Percentiles rank a stretch among this genome's conserved stretches.
phyloP scores from a whole-genome alignment of 2,888 invertebrate genomes.

The Stramonita haemastoma region DNA sequence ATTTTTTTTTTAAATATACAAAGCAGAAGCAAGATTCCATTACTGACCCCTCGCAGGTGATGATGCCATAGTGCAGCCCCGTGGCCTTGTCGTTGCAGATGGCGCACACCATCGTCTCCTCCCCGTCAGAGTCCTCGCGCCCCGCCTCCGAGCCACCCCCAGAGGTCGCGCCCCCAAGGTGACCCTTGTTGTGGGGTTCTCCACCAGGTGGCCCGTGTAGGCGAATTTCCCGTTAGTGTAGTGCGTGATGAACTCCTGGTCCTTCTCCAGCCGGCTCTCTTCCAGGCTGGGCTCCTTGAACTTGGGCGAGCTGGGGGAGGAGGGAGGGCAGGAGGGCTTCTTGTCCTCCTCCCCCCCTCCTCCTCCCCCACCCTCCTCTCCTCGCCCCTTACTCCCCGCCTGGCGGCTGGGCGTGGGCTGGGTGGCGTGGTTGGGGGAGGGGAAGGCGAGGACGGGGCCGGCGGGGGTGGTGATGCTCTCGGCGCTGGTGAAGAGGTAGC shows the following conservation, averaged over 20 bases:
- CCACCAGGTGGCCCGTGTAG: conserved; percentile 63
- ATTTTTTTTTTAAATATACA: no score
- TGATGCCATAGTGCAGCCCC: conserved; percentile 98
- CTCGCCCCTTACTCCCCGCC: neutral
- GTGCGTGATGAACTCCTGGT: conserved; percentile 63
- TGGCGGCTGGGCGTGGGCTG: conserved; percentile 39
- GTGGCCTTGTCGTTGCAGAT: conserved; percentile 99
- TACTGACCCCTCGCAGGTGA: conserved; percentile 95
- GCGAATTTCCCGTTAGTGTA: conserved; percentile 66
- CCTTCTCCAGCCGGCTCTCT: conserved; percentile 49
- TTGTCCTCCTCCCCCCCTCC: neutral
- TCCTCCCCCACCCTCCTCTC: no score
- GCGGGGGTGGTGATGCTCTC: conserved; percentile 44
- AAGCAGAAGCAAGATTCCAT: no score
- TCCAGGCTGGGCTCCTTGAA: conserved; percentile 47
- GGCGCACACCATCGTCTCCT: conserved; percentile 80
- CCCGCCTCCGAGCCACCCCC: conserved; percentile 33
- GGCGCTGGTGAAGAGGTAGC: conserved; percentile 39
- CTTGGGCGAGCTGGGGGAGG: conserved; percentile 37
- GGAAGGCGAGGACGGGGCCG: conserved; percentile 47
- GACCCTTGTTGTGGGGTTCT: conserved; percentile 49
- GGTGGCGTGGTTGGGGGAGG: conserved; percentile 45
- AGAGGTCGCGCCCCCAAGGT: no score
- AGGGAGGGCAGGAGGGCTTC: no score
- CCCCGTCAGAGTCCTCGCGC: conserved; percentile 83